Base-by-base conservation (phyloP, 2,797 vertebrate genomes). In the Smutsia temminckii region DNA sequence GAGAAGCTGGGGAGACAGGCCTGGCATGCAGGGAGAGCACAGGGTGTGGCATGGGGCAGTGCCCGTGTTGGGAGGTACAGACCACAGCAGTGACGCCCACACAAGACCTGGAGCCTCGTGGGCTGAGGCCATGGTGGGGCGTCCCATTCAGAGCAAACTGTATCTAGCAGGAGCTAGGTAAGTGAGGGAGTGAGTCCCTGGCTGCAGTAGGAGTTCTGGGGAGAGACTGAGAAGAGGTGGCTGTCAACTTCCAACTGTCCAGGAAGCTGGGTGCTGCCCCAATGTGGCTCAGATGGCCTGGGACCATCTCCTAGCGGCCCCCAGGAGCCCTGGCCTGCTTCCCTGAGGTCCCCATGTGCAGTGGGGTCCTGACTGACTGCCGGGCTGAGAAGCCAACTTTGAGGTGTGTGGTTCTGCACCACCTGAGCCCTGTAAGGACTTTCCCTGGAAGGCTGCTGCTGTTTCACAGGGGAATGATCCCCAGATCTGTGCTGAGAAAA, bases 61-160 rank as follows among this genome's bases (percentile, higher is more conserved):
- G 4, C 51, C 21, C 20, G 10, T 11, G 0, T 10, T n/a, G 53
- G 27, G 29, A 17, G 10, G 1, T 27, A 8, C 17, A 29, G 87
- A 17, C 72, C 32, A 3, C 27, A 1, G 40, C 1, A 5, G 0
- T 21, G 42, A 9, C 7, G 2, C 80, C 21, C 14, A 7, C 8
- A 0, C 0, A 34, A 34, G 51, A n/a, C 53, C 17, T 0, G 46
- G 69, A 71, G 18, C 61, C 40, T 16, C 5, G 3, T 0, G 34
- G 51, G 34, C 53, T 40, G 59, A 61, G 69, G 34, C 53, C 29
- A 5, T 1, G 13, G 57, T 27, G 34, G 18, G 64, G 12, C 59
- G 34, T 51, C 37, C 81, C 29, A 0, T 16, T 12, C 0, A 2
- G 32, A n/a, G 64, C 23, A 10, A n/a, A 12, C 8, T 2, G 46